phyloP scores from a whole-genome alignment of 2,797 vertebrate genomes.

The Myripristis murdjan region DNA sequence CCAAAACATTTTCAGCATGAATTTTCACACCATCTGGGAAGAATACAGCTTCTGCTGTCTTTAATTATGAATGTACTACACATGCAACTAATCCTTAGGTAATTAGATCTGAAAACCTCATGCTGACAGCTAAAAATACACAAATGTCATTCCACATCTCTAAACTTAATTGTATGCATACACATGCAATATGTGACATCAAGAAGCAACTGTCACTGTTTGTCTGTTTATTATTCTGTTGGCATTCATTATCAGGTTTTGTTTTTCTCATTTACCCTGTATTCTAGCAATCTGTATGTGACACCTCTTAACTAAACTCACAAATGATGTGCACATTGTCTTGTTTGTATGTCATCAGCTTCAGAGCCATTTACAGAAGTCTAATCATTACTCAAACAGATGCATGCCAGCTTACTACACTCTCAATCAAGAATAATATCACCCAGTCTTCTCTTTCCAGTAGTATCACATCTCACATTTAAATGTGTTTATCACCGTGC shows the following conservation, averaged over 20 bases:
- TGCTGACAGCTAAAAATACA: too few relatives aligned
- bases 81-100: too few relatives aligned
- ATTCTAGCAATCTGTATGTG: neutral
- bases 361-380: constrained; percentile 2
- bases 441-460: constrained; percentile 1
- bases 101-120: too few relatives aligned
- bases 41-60: too few relatives aligned
- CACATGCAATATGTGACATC: neutral
- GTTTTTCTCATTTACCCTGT: too few relatives aligned
- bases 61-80: too few relatives aligned
- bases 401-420: neutral
- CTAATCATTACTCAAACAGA: constrained; percentile 6
- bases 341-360: constrained; percentile 8
- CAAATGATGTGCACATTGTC: neutral
- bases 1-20: too few relatives aligned
- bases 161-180: too few relatives aligned
- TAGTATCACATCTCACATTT: neutral
- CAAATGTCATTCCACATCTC: too few relatives aligned
- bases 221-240: neutral
- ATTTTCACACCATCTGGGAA: too few relatives aligned
- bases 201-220: neutral
- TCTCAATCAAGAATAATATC: constrained; percentile 1
- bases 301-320: neutral
- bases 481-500: neutral
- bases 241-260: neutral